Base-by-base conservation (phyloP, 1,140 invertebrate species). In the Rhagoletis pomonella region DNA sequence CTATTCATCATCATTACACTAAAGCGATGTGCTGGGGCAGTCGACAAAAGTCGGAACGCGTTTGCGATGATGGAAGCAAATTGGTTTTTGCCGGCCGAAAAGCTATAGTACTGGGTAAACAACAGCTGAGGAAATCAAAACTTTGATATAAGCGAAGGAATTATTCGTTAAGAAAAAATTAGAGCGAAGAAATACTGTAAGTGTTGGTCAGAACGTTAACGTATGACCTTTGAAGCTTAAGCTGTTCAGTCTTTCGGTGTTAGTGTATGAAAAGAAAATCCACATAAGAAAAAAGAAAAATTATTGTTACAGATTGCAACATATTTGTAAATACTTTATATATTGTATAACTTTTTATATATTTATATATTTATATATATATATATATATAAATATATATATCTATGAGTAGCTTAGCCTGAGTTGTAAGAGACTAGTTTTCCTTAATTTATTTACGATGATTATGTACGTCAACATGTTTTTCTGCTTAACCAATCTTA, bases 251-350 rank as follows among this genome's bases (percentile, higher is more conserved):
- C 12, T n/a, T 42, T 81, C n/a, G 6, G 73, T 55, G 44, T 50
- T 12, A 10, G 39, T 14, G 19, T 2, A 17, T 47, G 44, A 55
- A 55, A 55, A 3, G 17, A 50, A 81, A 81, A 6, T 58, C 44
- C 42, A 73, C 67, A 42, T 42, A 69, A 12, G 29, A 42, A 42
- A 50, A 50, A 5, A 77, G 42, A 81, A 19, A 5, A 81, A 81
- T 58, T 81, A 81, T 55, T 81, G 73, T 81, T 81, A 81, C 73
- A 55, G 55, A 55, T 81, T 50, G 50, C 73, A 81, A 50, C n/a
- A 19, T 81, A 29, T 81, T 81, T 81, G 73, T 81, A 58, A 81
- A 81, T 81, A 81, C 60, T 62, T 81, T 81, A 19, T 62, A 17
- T 62, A 62, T 62, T 62, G 17, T 62, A 3, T n/a, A 55, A 55